Evolutionary conservation across 2,888 invertebrate genomes (phyloP).

Genomic region (Plebejus melissa): DNA sequence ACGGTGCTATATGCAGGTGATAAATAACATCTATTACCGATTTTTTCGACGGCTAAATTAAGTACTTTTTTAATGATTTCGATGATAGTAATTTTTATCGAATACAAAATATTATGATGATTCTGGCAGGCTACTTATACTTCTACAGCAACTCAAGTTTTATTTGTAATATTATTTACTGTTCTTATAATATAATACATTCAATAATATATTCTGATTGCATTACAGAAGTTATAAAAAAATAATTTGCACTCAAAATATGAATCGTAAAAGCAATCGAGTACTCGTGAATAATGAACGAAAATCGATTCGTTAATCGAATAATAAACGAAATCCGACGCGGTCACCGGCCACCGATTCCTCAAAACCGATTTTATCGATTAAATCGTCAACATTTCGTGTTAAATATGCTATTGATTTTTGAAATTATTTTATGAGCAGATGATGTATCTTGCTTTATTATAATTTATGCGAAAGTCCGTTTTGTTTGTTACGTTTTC

Average conservation of each 20-base stretch:
- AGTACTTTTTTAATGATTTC: no score
- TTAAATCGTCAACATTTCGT: neutral
- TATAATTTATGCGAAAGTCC: no score
- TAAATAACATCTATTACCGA: no score
- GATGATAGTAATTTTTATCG: no score
- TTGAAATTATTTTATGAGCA: neutral
- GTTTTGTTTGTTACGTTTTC: no score
- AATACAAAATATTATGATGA: no score
- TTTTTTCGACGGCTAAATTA: no score
- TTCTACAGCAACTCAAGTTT: no score
- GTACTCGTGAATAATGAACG: constrained; percentile 8
- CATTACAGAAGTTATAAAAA: neutral
- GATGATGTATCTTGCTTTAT: neutral
- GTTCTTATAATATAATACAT: no score
- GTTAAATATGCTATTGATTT: neutral
- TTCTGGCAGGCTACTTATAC: no score
- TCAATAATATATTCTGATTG: neutral
- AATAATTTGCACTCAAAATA: neutral
- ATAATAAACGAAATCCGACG: constrained; percentile 20
- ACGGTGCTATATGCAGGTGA: no score
- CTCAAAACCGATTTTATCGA: neutral
- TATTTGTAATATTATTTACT: no score
- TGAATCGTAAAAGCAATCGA: neutral
- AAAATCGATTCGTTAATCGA: constrained; percentile 20
- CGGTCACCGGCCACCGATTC: neutral